These are phyloP conservation scores for Nettapus auritus DNA, from an alignment of 2,113 vertebrate genomes.

Conservation along the genomic window DNA sequence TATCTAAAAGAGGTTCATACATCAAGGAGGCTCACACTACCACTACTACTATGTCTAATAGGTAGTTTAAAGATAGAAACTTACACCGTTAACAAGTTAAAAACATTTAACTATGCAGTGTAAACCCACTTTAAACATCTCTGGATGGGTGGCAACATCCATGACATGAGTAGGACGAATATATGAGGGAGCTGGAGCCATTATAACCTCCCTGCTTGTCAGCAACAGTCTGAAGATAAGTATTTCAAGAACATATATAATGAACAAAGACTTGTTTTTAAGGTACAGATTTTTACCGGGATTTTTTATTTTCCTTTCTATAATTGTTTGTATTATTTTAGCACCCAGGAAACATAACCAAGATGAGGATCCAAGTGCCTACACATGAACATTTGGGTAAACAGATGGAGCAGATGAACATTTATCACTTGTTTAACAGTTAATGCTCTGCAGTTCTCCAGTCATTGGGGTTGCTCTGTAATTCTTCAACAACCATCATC, in stretches of 20 bases:
- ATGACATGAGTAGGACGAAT: neutral
- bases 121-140: neutral
- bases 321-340: slow-evolving; percentile 41
- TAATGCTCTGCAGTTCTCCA: slow-evolving; percentile 23
- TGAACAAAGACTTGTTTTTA: neutral
- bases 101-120: neutral
- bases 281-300: neutral
- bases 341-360: neutral
- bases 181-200: neutral
- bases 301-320: neutral
- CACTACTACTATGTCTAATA: neutral
- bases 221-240: neutral
- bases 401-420: slow-evolving; percentile 58
- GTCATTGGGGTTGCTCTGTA: neutral
- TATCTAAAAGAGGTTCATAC: neutral
- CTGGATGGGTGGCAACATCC: neutral
- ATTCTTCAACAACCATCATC: neutral
- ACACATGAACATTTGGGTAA: slow-evolving; percentile 40
- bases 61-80: neutral
- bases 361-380: neutral
- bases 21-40: neutral
- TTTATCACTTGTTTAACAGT: slow-evolving; percentile 55
- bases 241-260: neutral
- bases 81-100: neutral
- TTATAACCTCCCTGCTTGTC: neutral